A percentile compares a stretch with the other conserved stretches of the same genome.
phyloP scores from a whole-genome alignment of 2,888 invertebrate genomes.

The Drosophila kanekoi region DNA sequence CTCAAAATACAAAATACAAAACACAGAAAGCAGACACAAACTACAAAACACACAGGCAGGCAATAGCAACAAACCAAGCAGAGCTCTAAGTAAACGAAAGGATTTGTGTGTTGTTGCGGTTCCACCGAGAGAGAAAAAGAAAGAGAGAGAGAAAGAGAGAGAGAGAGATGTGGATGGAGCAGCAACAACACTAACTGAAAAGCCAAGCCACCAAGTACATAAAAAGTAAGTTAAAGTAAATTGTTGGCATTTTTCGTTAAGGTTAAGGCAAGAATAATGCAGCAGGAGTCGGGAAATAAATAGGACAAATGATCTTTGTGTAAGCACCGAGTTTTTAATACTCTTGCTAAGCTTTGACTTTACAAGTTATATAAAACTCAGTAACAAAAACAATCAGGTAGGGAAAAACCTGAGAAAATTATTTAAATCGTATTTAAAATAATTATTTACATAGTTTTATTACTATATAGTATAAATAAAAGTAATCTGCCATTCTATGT shows the following conservation, averaged over 20 bases:
- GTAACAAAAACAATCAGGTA: too few species aligned
- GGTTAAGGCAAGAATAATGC: slow-evolving; percentile 69
- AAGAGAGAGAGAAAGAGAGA: not conserved
- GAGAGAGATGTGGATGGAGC: slow-evolving; percentile 3
- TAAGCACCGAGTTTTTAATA: slow-evolving; percentile 29
- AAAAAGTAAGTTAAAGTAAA: slow-evolving; percentile 79
- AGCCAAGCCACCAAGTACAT: slow-evolving; percentile 77
- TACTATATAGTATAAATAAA: too few species aligned
- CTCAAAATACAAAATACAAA: slow-evolving; percentile 41
- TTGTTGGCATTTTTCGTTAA: slow-evolving; percentile 79
- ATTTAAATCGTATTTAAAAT: too few species aligned
- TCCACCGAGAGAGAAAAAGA: slow-evolving; percentile 16
- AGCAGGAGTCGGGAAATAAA: slow-evolving; percentile 38
- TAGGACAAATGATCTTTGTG: slow-evolving; percentile 16
- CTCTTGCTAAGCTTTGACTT: slow-evolving; percentile 19
- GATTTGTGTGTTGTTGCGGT: slow-evolving; percentile 67
- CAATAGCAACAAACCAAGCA: slow-evolving; percentile 34
- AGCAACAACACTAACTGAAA: slow-evolving; percentile 42
- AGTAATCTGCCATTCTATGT: too few species aligned
- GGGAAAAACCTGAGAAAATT: too few species aligned
- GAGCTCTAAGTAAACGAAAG: slow-evolving; percentile 56
- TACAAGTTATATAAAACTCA: not conserved
- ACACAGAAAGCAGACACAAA: slow-evolving; percentile 17
- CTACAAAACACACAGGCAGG: slow-evolving; percentile 26
- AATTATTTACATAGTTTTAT: too few species aligned